Base-by-base conservation (phyloP, 2,888 invertebrate genomes). In the Lacanobia wlatinum region DNA sequence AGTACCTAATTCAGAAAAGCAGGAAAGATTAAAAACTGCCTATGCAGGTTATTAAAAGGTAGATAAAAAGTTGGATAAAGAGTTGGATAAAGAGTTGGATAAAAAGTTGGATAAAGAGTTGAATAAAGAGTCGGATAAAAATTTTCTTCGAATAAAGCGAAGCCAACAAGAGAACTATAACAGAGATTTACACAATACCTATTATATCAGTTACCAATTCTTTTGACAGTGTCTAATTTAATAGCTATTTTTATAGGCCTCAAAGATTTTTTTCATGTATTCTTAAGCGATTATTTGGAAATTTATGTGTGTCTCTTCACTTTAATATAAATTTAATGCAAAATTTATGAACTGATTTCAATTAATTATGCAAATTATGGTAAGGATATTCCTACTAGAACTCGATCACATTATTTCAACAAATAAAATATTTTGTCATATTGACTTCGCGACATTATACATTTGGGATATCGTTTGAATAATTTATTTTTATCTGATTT, bases 301-400 rank as follows among this genome's bases (percentile, higher is more conserved):
- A 80, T 70, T 69, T 76, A 76, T 80, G 52, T 48, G n/a, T 50
- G n/a, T 43, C 18, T 60, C 21, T 59, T 23, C 68, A 70, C 59
- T 18, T 63, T 72, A 53, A 69, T 64, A 59, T 67, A 12, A 23
- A 70, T 72, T 74, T 64, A 55, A 73, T 70, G 68, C 50, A 70
- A 64, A 76, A 73, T 68, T 64, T 71, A 69, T 61, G 40, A 75
- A 60, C 71, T 67, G 23, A 71, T 79, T 83, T 78, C 55, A 76
- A 65, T 79, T 62, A 73, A 76, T 70, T 81, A 81, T 83, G 73
- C 66, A 69, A 69, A 76, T 79, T 70, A 6, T 58, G 18, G 18
- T 16, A 28, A 21, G 38, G 50, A 62, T 61, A 76, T 56, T 50
- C 50, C n/a, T 62, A 62, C 50, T 58, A 56, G 12, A 62, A 58